Conservation (phyloP, 2,888 invertebrate genomes). For the Eledona agricola region DNA sequence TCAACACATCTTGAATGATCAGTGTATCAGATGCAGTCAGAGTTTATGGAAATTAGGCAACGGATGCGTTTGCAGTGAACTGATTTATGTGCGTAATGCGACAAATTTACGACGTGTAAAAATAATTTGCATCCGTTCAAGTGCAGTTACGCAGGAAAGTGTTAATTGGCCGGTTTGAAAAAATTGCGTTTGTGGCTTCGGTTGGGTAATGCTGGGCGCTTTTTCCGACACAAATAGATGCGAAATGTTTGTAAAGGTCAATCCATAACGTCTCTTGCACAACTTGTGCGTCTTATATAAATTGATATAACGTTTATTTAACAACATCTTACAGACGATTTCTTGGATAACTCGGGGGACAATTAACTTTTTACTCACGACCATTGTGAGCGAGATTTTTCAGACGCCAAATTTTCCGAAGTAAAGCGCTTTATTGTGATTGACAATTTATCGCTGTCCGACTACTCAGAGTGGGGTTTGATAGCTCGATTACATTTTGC, state of each 20-base stretch:
- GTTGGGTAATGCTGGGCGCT: background rate
- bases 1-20: too few species aligned
- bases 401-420: too few species aligned
- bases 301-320: background rate
- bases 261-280: slow-evolving; percentile 1
- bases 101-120: slow-evolving; percentile 19
- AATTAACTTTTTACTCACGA: too few species aligned
- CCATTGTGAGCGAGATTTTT: too few species aligned
- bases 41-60: too few species aligned
- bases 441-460: too few species aligned
- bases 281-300: slow-evolving; percentile 3
- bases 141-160: slow-evolving; percentile 4
- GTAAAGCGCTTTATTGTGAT: too few species aligned
- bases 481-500: too few species aligned
- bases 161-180: background rate
- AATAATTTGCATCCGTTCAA: slow-evolving; percentile 11
- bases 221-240: slow-evolving; percentile 1
- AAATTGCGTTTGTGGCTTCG: background rate
- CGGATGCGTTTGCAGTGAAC: too few species aligned
- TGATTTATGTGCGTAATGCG: slow-evolving; percentile 13
- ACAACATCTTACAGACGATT: slow-evolving; percentile 2
- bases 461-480: too few species aligned
- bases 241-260: slow-evolving; percentile 7
- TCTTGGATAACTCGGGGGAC: background rate
- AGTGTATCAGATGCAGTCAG: too few species aligned